phyloP scores from a whole-genome alignment of 2,113 vertebrate species.

The Etheostoma cragini region DNA sequence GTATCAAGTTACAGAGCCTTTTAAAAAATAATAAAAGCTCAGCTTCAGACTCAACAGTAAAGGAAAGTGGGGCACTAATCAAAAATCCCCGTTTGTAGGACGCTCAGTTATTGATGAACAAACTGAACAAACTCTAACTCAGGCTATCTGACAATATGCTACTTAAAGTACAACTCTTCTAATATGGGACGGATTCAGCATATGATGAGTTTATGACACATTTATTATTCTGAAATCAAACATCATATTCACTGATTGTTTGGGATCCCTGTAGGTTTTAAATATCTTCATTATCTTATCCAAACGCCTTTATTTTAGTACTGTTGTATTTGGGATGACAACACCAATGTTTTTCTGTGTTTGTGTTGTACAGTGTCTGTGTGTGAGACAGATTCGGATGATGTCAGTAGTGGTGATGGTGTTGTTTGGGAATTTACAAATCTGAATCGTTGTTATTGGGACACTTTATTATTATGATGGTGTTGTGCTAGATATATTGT shows the following conservation, averaged over 20 bases:
- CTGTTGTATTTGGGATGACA: slow-evolving; percentile 15
- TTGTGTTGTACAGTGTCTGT: slow-evolving; percentile 40
- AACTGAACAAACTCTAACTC: not conserved
- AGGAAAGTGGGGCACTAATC: not conserved
- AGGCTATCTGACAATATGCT: not conserved
- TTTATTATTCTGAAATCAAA: slow-evolving; percentile 1
- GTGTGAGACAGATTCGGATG: slow-evolving; percentile 2
- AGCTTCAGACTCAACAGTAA: not conserved
- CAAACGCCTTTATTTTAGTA: slow-evolving; percentile 27
- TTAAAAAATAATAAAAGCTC: not conserved
- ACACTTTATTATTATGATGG: slow-evolving; percentile 9
- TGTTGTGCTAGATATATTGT: slow-evolving; percentile 10
- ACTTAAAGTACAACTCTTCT: not conserved
- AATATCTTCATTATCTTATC: not conserved
- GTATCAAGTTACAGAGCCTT: slow-evolving; percentile 26
- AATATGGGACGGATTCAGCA: not conserved
- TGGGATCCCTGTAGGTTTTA: not conserved
- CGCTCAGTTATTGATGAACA: not conserved
- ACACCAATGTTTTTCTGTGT: slow-evolving; percentile 31
- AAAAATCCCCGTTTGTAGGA: not conserved
- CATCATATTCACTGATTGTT: not conserved
- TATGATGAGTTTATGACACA: not conserved
- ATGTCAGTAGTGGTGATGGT: slow-evolving; percentile 23
- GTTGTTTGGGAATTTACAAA: slow-evolving; percentile 18
- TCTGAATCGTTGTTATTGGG: not conserved